phyloP scores from a whole-genome alignment of 2,113 vertebrate species.

The Hydrolagus affinis region DNA sequence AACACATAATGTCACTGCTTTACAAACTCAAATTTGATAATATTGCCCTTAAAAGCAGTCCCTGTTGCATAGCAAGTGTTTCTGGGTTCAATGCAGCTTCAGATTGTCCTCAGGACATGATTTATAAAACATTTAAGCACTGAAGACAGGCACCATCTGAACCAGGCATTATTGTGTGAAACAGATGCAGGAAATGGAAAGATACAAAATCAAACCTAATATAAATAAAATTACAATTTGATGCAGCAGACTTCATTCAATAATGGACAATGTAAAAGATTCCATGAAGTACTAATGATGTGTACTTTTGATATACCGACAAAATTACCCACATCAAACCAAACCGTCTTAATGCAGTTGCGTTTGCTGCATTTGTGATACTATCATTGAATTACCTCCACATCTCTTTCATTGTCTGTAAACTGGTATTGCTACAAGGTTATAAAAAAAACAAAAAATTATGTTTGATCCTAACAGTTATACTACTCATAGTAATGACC shows the following conservation, averaged over 20 bases:
- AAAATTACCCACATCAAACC: constrained; percentile 64
- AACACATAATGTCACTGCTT: too few relatives aligned
- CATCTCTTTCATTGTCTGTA: constrained; percentile 87
- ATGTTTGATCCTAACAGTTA: constrained; percentile 52
- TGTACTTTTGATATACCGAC: constrained; percentile 55
- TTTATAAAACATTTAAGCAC: neutral
- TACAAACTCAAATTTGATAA: neutral
- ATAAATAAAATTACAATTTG: neutral
- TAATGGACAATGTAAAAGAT: constrained; percentile 47
- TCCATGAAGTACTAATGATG: constrained; percentile 44
- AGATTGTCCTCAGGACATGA: neutral
- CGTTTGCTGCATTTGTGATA: constrained; percentile 57
- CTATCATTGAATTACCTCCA: constrained; percentile 80
- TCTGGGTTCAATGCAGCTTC: neutral
- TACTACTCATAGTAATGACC: neutral
- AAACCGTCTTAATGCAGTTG: constrained; percentile 58
- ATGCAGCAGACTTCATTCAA: neutral
- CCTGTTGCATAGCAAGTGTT: neutral
- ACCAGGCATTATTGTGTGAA: neutral
- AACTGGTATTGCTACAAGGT: constrained; percentile 95
- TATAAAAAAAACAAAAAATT: constrained; percentile 67
- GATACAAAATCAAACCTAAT: neutral
- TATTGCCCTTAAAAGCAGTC: constrained; percentile 24
- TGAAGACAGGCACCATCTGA: neutral
- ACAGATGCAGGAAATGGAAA: neutral